Evolutionary conservation across 1,140 invertebrate genomes (phyloP).

Genomic region (Drosophila grimshawi): DNA sequence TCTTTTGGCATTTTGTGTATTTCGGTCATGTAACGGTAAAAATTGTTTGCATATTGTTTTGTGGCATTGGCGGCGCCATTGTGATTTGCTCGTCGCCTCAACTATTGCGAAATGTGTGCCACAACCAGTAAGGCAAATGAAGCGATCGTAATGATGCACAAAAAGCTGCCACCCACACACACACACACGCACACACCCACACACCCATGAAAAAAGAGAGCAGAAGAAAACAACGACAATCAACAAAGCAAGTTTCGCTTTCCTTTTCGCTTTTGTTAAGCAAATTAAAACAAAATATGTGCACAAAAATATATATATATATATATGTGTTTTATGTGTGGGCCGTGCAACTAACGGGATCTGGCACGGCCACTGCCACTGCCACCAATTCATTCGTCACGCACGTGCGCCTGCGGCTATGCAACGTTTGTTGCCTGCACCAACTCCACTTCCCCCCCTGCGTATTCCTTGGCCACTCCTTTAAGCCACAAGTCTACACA

Average conservation of each 20-base stretch:
- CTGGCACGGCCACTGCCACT: neutral
- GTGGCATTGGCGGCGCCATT: conserved; percentile 51
- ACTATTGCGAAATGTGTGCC: conserved; percentile 66
- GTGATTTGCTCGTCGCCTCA: conserved; percentile 54
- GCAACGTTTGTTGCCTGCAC: conserved; percentile 51
- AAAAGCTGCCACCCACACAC: conserved; percentile 3
- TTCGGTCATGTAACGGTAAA: conserved; percentile 78
- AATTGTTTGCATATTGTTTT: conserved; percentile 83
- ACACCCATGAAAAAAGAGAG: conserved; percentile 6
- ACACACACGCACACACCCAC: no score
- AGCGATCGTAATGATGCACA: conserved; percentile 70
- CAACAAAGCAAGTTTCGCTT: conserved; percentile 46
- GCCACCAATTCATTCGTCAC: conserved; percentile 46
- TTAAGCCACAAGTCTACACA: conserved; percentile 17
- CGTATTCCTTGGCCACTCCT: neutral
- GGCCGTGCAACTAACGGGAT: conserved; percentile 1
- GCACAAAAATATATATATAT: conserved; percentile 1
- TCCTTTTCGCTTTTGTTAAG: conserved; percentile 57
- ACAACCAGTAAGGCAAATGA: conserved; percentile 81
- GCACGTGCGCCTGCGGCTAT: conserved; percentile 76
- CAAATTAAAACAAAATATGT: conserved; percentile 82
- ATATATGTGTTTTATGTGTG: neutral
- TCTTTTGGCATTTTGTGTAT: conserved; percentile 66
- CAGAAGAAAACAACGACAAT: neutral
- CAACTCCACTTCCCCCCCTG: neutral